Conservation (phyloP, 2,113 vertebrate species). For the Ciconia boyciana region DNA sequence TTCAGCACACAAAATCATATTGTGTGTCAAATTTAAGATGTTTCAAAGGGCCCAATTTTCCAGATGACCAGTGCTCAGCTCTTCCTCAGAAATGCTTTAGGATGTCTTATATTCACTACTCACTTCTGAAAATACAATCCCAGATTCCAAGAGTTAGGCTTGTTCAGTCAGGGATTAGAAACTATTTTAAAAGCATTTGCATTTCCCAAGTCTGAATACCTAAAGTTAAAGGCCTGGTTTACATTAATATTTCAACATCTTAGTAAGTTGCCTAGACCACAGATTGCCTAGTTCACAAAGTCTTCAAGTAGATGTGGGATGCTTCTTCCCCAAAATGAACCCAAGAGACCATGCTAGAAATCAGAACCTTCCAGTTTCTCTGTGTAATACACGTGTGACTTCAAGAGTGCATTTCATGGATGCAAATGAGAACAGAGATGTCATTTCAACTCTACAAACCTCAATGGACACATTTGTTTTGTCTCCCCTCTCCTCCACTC, state of each 20-base stretch:
- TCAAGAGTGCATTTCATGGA: background rate
- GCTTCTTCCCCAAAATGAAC: background rate
- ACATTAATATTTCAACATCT: background rate
- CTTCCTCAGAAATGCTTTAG: background rate
- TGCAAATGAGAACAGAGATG: background rate
- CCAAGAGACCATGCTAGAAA: background rate
- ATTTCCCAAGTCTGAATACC: background rate
- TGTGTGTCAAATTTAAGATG: background rate
- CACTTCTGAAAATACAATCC: background rate
- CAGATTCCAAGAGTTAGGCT: background rate
- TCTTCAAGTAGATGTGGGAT: background rate
- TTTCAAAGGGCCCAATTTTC: background rate
- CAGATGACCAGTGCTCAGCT: background rate
- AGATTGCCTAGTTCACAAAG: background rate
- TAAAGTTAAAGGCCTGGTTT: background rate
- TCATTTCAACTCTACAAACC: background rate
- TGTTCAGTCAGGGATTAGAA: background rate
- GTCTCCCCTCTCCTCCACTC: no score
- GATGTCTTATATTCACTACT: background rate
- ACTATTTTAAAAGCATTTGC: background rate
- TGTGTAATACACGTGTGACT: fast-evolving
- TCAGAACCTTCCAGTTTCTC: background rate
- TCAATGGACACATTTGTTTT: background rate
- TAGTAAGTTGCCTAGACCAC: background rate
- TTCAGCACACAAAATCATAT: background rate